Percentiles rank a stretch among this genome's conserved stretches.
Evolutionary conservation across 2,797 vertebrate genomes (phyloP).

Genomic region (Sebastes vulpes): DNA sequence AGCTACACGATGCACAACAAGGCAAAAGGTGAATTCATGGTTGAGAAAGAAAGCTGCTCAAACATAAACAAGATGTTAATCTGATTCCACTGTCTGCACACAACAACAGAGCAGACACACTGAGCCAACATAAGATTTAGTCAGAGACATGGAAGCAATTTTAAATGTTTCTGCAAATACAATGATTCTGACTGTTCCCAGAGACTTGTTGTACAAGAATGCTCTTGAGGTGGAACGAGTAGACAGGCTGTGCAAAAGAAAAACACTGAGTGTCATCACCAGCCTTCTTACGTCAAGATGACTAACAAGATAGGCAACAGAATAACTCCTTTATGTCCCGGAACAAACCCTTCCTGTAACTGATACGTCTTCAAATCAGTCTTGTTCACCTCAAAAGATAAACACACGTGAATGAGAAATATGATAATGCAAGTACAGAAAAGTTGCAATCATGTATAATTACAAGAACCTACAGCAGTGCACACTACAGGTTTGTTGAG

Average conservation of each 20-base stretch:
- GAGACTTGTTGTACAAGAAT: neutral
- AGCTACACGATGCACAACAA: constrained; percentile 3
- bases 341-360: constrained; percentile 60
- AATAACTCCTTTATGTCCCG: constrained; percentile 52
- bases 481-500: neutral
- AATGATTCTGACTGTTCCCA: neutral
- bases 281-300: constrained; percentile 71
- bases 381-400: constrained; percentile 18
- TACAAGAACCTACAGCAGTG: neutral
- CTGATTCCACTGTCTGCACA: constrained; percentile 27
- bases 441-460: neutral
- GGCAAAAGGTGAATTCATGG: constrained; percentile 39
- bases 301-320: constrained; percentile 61
- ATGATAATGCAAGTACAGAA: neutral
- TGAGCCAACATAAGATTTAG: constrained; percentile 6
- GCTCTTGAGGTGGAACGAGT: neutral
- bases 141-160: neutral
- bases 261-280: constrained; percentile 53
- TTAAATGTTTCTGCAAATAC: constrained; percentile 20
- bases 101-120: constrained; percentile 3
- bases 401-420: neutral
- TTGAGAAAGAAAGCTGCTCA: constrained; percentile 34
- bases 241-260: constrained; percentile 19
- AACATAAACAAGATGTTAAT: constrained; percentile 70
- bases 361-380: constrained; percentile 23